phyloP scores from a whole-genome alignment of 2,888 invertebrate genomes.

The Napeogenes inachia region DNA sequence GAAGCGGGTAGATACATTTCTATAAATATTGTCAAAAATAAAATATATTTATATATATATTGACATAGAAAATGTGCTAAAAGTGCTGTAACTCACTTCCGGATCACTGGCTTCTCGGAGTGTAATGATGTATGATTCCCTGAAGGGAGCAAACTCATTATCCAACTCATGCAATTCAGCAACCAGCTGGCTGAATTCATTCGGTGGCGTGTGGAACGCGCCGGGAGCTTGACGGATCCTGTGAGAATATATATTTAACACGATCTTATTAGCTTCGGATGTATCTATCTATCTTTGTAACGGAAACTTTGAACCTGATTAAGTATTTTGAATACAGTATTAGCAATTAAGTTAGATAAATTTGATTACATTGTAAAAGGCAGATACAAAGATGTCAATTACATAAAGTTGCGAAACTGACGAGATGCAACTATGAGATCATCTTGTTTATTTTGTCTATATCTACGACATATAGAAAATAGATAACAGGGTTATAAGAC shows the following conservation, averaged over 20 bases:
- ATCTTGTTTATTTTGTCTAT: too few species aligned
- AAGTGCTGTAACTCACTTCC: slow-evolving; percentile 28
- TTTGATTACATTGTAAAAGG: not conserved
- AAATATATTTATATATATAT: too few species aligned
- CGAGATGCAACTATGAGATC: too few species aligned
- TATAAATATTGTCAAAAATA: too few species aligned
- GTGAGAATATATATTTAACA: not conserved
- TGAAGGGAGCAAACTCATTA: slow-evolving; percentile 49
- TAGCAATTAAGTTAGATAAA: too few species aligned
- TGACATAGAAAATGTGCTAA: not conserved
- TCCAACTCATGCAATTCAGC: slow-evolving; percentile 51
- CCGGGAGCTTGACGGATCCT: slow-evolving; percentile 36
- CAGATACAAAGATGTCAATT: not conserved
- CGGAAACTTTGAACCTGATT: too few species aligned
- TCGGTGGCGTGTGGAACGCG: slow-evolving; percentile 42
- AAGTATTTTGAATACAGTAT: too few species aligned
- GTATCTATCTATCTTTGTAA: not conserved
- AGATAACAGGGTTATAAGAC: not conserved
- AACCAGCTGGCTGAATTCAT: slow-evolving; percentile 47
- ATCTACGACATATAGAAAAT: not conserved
- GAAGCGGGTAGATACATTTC: too few species aligned
- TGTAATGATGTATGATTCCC: slow-evolving; percentile 40
- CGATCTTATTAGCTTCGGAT: not conserved
- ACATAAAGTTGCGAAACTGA: not conserved
- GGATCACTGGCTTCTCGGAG: slow-evolving; percentile 40